These are phyloP conservation scores for Exephanes ischioxanthus DNA, from an alignment of 2,888 invertebrate species.

Conservation along the genomic window DNA sequence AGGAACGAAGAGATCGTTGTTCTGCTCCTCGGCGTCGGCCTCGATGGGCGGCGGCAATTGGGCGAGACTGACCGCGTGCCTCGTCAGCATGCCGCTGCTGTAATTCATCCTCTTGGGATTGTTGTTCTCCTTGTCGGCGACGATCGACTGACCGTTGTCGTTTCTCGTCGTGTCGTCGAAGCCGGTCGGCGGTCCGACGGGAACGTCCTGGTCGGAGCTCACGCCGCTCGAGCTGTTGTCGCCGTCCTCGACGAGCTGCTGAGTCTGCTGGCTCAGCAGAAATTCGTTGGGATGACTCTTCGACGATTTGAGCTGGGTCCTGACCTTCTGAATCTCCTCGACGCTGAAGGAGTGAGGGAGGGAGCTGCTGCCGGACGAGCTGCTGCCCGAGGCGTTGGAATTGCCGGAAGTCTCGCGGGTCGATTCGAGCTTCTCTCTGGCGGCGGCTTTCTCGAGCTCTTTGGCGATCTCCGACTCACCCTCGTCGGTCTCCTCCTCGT, in stretches of 20 bases:
- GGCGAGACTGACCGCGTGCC: constrained; percentile 91
- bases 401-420: constrained; percentile 85
- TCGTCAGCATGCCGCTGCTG: constrained; percentile 86
- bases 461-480: constrained; percentile 85
- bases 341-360: constrained; percentile 95
- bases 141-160: constrained; percentile 82
- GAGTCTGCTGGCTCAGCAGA: constrained; percentile 85
- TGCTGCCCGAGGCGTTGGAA: constrained; percentile 86
- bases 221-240: constrained; percentile 96
- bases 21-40: constrained; percentile 89
- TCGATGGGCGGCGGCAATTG: constrained; percentile 93
- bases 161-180: constrained; percentile 84
- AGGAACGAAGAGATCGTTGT: constrained; percentile 87
- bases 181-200: constrained; percentile 86
- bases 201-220: constrained; percentile 93
- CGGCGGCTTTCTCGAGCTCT: constrained; percentile 86
- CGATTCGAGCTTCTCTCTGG: constrained; percentile 83
- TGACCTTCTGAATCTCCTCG: constrained; percentile 95
- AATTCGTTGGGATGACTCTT: constrained; percentile 95
- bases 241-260: constrained; percentile 89
- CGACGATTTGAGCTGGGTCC: constrained; percentile 93
- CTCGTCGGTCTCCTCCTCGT: constrained; percentile 88
- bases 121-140: constrained; percentile 78
- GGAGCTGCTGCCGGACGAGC: constrained; percentile 90
- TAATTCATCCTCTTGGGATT: constrained; percentile 80